phyloP scores from a whole-genome alignment of 2,888 invertebrate species.

The Ypsolopha sequella region DNA sequence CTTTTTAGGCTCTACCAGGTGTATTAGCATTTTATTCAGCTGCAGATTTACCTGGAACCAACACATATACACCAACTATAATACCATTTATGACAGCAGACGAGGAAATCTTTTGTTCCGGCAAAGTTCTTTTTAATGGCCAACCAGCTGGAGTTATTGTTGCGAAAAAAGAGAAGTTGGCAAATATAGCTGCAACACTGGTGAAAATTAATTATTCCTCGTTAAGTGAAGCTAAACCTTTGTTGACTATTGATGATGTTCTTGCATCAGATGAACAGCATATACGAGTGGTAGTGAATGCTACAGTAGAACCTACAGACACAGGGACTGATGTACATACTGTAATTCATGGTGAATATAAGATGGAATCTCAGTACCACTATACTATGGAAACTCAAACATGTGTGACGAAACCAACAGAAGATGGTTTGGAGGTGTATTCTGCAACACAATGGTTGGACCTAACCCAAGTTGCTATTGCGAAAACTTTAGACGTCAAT shows the following conservation, averaged over 20 bases:
- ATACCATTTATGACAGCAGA: constrained; percentile 23
- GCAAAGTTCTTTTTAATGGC: constrained; percentile 67
- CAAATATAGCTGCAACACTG: constrained; percentile 63
- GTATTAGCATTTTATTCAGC: constrained; percentile 73
- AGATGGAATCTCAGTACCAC: constrained; percentile 77
- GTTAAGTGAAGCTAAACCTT: constrained; percentile 31
- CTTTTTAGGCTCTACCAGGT: constrained; percentile 69
- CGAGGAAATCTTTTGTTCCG: constrained; percentile 51
- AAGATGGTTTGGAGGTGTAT: constrained; percentile 79
- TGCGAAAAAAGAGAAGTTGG: constrained; percentile 66
- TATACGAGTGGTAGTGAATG: constrained; percentile 30
- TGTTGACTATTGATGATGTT: constrained; percentile 40
- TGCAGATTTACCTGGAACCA: constrained; percentile 75
- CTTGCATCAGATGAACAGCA: constrained; percentile 35
- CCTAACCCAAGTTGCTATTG: constrained; percentile 67
- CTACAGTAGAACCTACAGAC: constrained; percentile 34
- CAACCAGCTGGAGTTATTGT: constrained; percentile 76
- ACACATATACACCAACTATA: constrained; percentile 55
- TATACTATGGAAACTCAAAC: constrained; percentile 82
- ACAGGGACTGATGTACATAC: constrained; percentile 42
- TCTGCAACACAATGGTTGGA: constrained; percentile 76
- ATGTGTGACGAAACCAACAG: constrained; percentile 75
- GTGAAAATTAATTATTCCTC: constrained; percentile 62
- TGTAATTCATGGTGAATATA: constrained; percentile 66
- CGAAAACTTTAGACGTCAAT: constrained; percentile 65